Conservation (phyloP, 1,140 invertebrate genomes). For the Heliothis subflexa region DNA sequence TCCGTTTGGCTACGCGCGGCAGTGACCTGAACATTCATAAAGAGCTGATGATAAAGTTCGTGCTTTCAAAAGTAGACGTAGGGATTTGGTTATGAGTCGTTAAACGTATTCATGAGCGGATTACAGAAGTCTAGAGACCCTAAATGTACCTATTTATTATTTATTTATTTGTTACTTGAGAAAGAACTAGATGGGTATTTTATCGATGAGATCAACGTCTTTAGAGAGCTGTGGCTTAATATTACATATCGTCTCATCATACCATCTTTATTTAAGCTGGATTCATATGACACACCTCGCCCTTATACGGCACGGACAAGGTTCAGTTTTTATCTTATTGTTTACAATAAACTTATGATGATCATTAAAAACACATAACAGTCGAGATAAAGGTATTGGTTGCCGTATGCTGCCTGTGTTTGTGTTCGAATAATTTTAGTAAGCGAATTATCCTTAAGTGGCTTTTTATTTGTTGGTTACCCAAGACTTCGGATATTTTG, state of each 20-base stretch:
- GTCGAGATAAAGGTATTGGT: constrained; percentile 26
- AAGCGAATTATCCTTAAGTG: background rate
- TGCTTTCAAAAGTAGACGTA: no score
- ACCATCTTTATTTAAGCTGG: constrained; percentile 2
- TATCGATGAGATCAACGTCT: background rate
- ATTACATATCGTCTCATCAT: background rate
- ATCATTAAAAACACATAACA: constrained; percentile 39
- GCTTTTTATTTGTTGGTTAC: no score
- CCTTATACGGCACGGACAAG: constrained; percentile 34
- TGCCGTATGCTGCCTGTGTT: background rate
- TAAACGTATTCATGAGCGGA: no score
- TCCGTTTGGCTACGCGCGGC: background rate
- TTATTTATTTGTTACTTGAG: no score
- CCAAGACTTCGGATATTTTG: no score
- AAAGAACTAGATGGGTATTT: background rate
- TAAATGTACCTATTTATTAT: no score
- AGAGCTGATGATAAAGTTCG: no score
- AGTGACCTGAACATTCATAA: no score
- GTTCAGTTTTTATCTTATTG: constrained; percentile 38
- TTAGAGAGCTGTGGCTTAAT: background rate
- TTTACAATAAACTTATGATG: constrained; percentile 44
- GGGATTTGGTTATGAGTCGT: no score
- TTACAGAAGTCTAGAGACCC: no score
- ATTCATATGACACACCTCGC: constrained; percentile 7
- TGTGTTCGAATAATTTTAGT: background rate